Base-by-base conservation (phyloP, 2,888 invertebrate species). In the Drosophila leonis region DNA sequence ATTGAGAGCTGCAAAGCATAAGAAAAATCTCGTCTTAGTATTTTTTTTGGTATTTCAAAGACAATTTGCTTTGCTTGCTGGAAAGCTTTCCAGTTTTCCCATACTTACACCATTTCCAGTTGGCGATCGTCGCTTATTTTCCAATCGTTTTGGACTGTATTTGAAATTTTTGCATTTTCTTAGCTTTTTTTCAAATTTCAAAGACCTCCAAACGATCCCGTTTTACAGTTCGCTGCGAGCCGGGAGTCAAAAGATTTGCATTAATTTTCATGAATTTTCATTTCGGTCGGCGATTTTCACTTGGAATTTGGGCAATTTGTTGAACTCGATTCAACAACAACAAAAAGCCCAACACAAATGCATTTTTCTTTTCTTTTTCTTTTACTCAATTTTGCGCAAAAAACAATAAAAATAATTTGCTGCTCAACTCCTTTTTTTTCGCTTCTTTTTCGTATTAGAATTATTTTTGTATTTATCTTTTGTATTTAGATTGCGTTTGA, bases 91-190 rank as follows among this genome's bases (percentile, higher is more conserved):
- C 35, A 46, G 27, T 44, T 33, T 12, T n/a, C 15, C 2, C 10
- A 39, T 68, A 86, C 85, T 89, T 79, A 86, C 85, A 87, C 87
- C 87, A 88, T 86, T 70, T 74, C 81, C 57, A 67, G 63, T 70
- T 60, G 33, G 24, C 55, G 68, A 82, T 75, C 82, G 80, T 66
- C 8, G 70, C 37, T 66, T 65, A 68, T 33, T 60, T 79, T 60
- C 63, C 80, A 83, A 66, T 75, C 83, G 81, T 59, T 70, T 71
- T 77, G 80, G 77, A 85, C 85, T 85, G 75, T 83, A 78, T 84
- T 84, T 77, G 83, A 81, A 79, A 73, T 57, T 67, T 69, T 37
- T 48, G 67, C 78, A 87, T 80, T 52, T 24, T 52, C 15, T n/a
- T n/a, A n/a, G n/a, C 24, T 52, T 35, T 24, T 24, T 6, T 52